Evolutionary conservation across 2,888 invertebrate genomes (phyloP).

Genomic region (Acanthacorydalis orientalis): DNA sequence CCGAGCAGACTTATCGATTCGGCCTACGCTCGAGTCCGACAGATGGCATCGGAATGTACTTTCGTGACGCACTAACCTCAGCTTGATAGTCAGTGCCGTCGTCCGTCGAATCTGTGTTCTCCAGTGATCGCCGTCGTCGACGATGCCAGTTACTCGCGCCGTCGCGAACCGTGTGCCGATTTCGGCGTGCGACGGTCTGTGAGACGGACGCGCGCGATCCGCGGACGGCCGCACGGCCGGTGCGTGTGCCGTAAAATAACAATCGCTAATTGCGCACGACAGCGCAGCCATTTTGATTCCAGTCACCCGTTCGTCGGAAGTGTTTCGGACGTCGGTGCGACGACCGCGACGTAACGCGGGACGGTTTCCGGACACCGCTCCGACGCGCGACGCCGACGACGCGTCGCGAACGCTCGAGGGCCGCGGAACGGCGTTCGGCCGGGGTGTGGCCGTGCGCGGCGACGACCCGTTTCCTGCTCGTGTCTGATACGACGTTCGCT

Average conservation of each 20-base stretch:
- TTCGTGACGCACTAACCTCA: constrained; percentile 5
- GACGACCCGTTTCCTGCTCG: constrained; percentile 6
- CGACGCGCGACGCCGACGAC: not conserved
- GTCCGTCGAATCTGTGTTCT: not conserved
- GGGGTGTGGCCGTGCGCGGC: constrained; percentile 5
- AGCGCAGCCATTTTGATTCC: constrained; percentile 7
- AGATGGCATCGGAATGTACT: not conserved
- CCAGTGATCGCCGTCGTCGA: not conserved
- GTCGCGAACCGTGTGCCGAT: too few species aligned
- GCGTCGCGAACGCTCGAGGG: not conserved
- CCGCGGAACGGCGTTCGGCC: not conserved
- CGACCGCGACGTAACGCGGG: not conserved
- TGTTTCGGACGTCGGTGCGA: not conserved
- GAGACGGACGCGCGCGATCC: too few species aligned
- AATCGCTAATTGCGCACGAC: constrained; percentile 7
- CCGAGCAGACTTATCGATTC: too few species aligned
- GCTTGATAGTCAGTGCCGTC: not conserved
- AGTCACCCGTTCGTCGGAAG: constrained; percentile 5
- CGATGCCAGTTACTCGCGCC: not conserved
- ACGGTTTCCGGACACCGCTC: constrained; percentile 2
- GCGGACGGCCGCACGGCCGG: too few species aligned
- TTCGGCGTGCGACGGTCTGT: too few species aligned
- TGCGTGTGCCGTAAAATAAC: not conserved
- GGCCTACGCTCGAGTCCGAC: not conserved
- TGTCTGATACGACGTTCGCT: not conserved